These are phyloP conservation scores for Beroe ovata DNA, from an alignment of 37 sponge, comb jelly and placozoan genomes.

Conservation along the genomic window DNA sequence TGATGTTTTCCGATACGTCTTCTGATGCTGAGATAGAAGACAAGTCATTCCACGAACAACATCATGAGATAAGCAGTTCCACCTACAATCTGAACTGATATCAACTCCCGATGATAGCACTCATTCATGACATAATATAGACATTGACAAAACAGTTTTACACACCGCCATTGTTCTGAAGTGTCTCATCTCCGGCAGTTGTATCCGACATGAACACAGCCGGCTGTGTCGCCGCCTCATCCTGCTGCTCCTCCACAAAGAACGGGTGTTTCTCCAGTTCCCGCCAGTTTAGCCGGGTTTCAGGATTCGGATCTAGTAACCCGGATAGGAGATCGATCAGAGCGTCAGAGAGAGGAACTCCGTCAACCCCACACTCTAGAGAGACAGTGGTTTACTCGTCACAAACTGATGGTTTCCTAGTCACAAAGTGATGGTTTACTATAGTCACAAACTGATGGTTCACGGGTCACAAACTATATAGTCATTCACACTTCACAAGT, in stretches of 20 bases:
- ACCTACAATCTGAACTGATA: too few relatives aligned
- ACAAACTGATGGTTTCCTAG: too few relatives aligned
- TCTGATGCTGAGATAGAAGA: conserved; percentile 11
- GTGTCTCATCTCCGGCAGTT: background rate
- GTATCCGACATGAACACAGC: too few relatives aligned
- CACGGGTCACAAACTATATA: too few relatives aligned
- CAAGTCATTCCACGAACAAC: too few relatives aligned
- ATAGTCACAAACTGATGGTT: background rate
- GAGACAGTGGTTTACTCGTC: too few relatives aligned
- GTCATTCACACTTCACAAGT: too few relatives aligned
- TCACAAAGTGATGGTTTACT: too few relatives aligned
- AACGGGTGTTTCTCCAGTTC: conserved; percentile 9
- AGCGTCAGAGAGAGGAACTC: conserved; percentile 20
- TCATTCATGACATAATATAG: too few relatives aligned
- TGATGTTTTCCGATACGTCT: background rate
- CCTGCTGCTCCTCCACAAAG: background rate
- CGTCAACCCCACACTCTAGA: conserved; percentile 39
- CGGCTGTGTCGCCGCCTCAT: background rate
- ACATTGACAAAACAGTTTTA: too few relatives aligned
- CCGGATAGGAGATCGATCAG: conserved; percentile 27
- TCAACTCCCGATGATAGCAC: too few relatives aligned
- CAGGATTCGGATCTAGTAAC: conserved; percentile 26
- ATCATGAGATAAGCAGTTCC: too few relatives aligned
- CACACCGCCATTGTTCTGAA: background rate
- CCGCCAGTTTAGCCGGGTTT: conserved; percentile 1